Evolutionary conservation across 2,888 invertebrate species (phyloP), one percentile per base, ranked within the genome.

Genomic region (Nudaria mundana): DNA sequence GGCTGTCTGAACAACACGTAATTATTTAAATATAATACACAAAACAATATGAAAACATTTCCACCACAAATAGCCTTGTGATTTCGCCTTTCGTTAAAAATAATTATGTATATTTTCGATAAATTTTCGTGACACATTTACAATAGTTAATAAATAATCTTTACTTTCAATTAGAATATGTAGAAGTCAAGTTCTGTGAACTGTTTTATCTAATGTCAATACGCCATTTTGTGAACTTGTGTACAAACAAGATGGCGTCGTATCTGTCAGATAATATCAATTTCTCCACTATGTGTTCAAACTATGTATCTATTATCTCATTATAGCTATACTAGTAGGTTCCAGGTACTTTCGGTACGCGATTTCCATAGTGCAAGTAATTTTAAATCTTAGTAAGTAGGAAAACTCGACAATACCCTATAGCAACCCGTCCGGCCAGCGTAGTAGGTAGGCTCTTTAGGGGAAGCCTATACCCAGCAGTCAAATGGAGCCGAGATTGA

Each of bases 81-180:
- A 58, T 58, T 56, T 63, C 63, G 60, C 55, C 49, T 52, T 52
- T 53, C 46, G 37, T 53, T n/a, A n/a, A n/a, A n/a, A n/a, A n/a
- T n/a, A n/a, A n/a, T n/a, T n/a, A n/a, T 54, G 28, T 53, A 60
- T 62, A 62, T 62, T 62, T 63, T 62, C 60, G 60, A 60, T 58
- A 60, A 41, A 60, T 62, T 60, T 56, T 56, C 44, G 39, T 49
- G 47, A 44, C 37, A 37, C 29, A 14, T 41, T 47, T 40, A 31
- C 40, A 30, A 45, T 53, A 56, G 48, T 52, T 49, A 37, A 44
- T 49, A 34, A 40, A 26, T 38, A 23, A 41, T 18, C 52, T 48
- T 31, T 36, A 49, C 47, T 46, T 48, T 45, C 48, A 45, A 33
- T 14, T 14, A 23, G 3, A 28, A 2, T 0, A 4, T 22, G 22